phyloP scores from a whole-genome alignment of 2,113 vertebrate genomes.

The Equus quagga region DNA sequence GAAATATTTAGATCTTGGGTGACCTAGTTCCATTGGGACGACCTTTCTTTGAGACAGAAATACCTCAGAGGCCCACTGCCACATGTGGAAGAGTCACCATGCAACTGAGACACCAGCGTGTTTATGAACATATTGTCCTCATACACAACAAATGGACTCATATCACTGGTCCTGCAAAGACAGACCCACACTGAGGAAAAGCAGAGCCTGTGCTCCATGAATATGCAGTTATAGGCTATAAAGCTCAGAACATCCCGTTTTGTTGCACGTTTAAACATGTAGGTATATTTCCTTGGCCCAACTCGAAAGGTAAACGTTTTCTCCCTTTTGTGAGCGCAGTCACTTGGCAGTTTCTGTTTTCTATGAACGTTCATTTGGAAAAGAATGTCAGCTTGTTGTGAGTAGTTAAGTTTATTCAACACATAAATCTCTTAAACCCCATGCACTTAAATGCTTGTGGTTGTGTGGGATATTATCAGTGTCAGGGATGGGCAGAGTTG shows the following conservation, averaged over 20 bases:
- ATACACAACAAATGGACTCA: not conserved
- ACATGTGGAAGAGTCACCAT: not conserved
- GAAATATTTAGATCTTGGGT: not conserved
- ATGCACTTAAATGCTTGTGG: conserved; percentile 78
- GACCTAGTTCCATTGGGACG: not conserved
- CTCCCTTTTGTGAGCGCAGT: not conserved
- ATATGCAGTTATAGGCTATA: not conserved
- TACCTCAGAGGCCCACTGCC: not conserved
- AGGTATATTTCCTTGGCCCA: not conserved
- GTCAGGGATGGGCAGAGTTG: conserved; percentile 74
- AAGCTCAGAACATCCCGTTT: not conserved
- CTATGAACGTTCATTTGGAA: conserved; percentile 45
- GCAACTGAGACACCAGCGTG: not conserved
- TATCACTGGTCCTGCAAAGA: accelerated
- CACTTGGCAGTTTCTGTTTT: conserved; percentile 5
- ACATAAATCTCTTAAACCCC: conserved; percentile 76
- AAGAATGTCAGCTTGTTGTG: conserved; percentile 56
- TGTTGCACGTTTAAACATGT: not conserved
- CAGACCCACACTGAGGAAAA: not conserved
- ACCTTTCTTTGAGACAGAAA: not conserved
- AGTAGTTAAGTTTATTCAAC: conserved; percentile 71
- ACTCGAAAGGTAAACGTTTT: not conserved
- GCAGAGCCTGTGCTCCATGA: not conserved
- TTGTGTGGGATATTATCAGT: conserved; percentile 76
- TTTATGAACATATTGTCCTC: not conserved